Base-by-base conservation (phyloP, 53 echinoderm and acorn worm genomes). In the Astropecten irregularis region DNA sequence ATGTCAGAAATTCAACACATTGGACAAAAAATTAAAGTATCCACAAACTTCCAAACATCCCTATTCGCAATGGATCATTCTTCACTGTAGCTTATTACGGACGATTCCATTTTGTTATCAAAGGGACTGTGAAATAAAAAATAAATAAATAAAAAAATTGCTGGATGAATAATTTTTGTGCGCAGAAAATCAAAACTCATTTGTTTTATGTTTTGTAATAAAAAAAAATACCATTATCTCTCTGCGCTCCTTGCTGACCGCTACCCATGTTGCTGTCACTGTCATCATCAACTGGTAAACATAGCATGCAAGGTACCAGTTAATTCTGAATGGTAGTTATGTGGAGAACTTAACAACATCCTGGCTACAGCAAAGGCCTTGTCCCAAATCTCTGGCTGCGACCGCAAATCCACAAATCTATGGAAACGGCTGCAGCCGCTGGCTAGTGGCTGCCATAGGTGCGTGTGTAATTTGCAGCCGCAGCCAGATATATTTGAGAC, bases 151-250 rank as follows among this genome's bases (percentile, higher is more conserved):
- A 42, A 42, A 8, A 42, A 8, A 8, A 42, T 42, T 42, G n/a
- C 1, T 35, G 65, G 30, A 31, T 31, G 5, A 37, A 35, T 64
- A 74, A 40, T 74, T 38, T 39, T 74, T 14, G 35, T 62, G 42
- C 34, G 79, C 60, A 79, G 79, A 60, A 79, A 79, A 47, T 60
- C 27, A 60, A n/a, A 62, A 42, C 42, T 42, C 11, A 11, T 6
- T 42, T 42, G 6, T 42, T 49, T 81, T 47, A 42, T 42, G 6
- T 42, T 42, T 74, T 55, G 56, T 54, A 58, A 87, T 55, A 50
- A 38, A 25, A 72, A 77, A 79, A 71, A 84, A 91, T 91, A 91
- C 91, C 91, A 84, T 91, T 58, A 68, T 91, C 91, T 40, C 70
- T 84, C 26, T 84, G 88, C 0, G 55, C 34, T 50, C 36, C 65